These are phyloP conservation scores for Cephus runcator DNA, from an alignment of 2,888 invertebrate species.

Conservation along the genomic window DNA sequence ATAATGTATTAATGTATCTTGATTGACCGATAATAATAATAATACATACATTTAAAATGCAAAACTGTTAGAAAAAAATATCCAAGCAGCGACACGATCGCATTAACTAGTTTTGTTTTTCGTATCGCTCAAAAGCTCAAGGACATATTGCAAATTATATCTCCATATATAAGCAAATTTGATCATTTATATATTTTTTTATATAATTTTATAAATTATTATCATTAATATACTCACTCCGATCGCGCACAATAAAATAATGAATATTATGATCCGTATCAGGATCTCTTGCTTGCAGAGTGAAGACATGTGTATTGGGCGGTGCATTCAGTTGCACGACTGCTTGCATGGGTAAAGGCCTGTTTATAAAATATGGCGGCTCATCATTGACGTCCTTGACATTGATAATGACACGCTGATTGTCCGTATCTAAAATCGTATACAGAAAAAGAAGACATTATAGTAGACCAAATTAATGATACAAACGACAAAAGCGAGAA, in stretches of 20 bases:
- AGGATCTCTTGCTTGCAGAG: constrained; percentile 96
- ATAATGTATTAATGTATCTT: neutral
- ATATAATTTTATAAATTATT: neutral
- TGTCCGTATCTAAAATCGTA: constrained; percentile 84
- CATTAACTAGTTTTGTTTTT: neutral
- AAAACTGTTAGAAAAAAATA: neutral
- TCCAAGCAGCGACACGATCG: neutral
- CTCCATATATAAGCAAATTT: neutral
- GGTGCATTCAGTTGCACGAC: constrained; percentile 96
- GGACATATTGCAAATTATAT: neutral
- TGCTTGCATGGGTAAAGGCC: constrained; percentile 96
- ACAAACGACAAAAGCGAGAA: constrained; percentile 26
- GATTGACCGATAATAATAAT: neutral
- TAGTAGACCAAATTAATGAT: constrained; percentile 4
- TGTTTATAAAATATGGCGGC: constrained; percentile 96
- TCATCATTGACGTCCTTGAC: constrained; percentile 98
- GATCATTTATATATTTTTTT: neutral
- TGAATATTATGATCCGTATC: constrained; percentile 96
- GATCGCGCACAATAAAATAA: constrained; percentile 93
- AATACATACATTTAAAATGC: neutral
- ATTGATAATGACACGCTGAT: constrained; percentile 93
- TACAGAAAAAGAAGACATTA: neutral
- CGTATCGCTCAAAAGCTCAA: neutral
- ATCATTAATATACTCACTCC: constrained; percentile 67
- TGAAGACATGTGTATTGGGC: constrained; percentile 95